Conservation (phyloP, 2,113 vertebrate species). For the Onychostoma macrolepis region DNA sequence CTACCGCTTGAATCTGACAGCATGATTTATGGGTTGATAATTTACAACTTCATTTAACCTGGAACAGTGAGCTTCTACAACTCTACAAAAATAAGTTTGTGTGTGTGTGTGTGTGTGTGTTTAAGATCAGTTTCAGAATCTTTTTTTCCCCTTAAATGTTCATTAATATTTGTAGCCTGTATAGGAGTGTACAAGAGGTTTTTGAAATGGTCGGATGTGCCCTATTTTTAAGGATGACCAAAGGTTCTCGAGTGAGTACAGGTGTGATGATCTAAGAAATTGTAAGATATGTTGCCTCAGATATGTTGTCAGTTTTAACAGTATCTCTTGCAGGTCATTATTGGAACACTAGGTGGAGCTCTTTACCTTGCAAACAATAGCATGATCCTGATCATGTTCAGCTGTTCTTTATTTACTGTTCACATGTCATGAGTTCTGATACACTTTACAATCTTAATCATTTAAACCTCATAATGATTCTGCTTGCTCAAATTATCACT, state of each 20-base stretch:
- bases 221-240: not conserved
- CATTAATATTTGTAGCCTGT: too few relatives aligned
- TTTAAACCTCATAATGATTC: not conserved
- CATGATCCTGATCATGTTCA: not conserved
- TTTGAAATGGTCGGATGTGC: too few relatives aligned
- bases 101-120: not conserved
- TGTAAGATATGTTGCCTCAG: not conserved
- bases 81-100: not conserved
- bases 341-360: slow-evolving; percentile 14
- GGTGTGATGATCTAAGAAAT: not conserved
- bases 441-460: not conserved
- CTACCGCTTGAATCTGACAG: slow-evolving; percentile 20
- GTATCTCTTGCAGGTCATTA: not conserved
- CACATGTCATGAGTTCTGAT: not conserved
- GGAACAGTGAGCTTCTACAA: not conserved
- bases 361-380: slow-evolving; percentile 12
- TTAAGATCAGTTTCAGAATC: not conserved
- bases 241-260: not conserved
- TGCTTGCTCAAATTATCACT: not conserved
- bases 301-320: not conserved
- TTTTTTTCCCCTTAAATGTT: not conserved
- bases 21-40: not conserved
- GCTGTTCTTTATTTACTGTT: not conserved
- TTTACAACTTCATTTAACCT: not conserved
- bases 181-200: too few relatives aligned